These are phyloP conservation scores for Eidolon helvum DNA, from an alignment of 2,113 vertebrate species.

Conservation along the genomic window DNA sequence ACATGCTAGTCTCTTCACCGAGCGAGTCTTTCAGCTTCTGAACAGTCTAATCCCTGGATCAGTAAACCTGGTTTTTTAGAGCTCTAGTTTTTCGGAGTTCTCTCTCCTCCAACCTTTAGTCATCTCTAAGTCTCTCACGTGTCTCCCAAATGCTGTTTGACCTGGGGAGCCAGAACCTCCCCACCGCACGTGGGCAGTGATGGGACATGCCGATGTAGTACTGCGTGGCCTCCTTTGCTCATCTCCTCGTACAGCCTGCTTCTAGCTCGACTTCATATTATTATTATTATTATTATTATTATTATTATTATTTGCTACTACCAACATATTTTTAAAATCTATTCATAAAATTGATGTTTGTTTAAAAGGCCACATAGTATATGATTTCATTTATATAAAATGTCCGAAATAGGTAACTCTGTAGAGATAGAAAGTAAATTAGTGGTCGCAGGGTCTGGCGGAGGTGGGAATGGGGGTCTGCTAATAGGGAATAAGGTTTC, in stretches of 20 bases:
- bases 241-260: background rate
- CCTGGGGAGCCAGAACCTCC: background rate
- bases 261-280: background rate
- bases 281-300: no score
- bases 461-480: background rate
- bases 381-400: background rate
- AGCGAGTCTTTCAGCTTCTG: background rate
- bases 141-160: background rate
- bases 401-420: background rate
- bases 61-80: background rate
- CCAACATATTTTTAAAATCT: background rate
- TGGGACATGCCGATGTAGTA: background rate
- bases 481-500: background rate
- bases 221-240: no score
- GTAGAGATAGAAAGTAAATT: background rate
- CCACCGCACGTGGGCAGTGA: background rate
- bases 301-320: background rate
- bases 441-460: background rate
- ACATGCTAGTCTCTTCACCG: accelerated
- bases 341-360: background rate
- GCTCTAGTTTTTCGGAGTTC: background rate
- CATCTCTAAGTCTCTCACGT: background rate
- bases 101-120: background rate
- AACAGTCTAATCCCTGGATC: no score
- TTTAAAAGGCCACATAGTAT: background rate